phyloP scores from a whole-genome alignment of 2,797 vertebrate genomes.

The Siniperca undulata region DNA sequence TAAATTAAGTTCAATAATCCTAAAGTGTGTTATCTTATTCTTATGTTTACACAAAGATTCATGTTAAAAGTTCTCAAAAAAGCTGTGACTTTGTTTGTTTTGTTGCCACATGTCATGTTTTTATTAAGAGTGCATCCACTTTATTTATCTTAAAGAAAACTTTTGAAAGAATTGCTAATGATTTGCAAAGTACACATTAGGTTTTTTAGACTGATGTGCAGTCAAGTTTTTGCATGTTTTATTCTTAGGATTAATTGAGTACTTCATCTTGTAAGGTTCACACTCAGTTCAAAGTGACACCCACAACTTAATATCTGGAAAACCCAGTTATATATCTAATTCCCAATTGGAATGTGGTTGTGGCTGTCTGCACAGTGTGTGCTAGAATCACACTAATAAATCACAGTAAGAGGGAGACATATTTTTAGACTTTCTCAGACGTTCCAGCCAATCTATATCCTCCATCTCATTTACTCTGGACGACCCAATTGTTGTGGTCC shows the following conservation, averaged over 20 bases:
- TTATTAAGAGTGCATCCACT: neutral
- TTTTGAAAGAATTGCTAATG: neutral
- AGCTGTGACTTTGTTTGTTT: neutral
- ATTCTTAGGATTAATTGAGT: neutral
- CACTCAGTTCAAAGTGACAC: conserved; percentile 20
- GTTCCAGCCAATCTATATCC: conserved; percentile 13
- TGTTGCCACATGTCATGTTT: neutral
- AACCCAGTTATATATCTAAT: conserved; percentile 12
- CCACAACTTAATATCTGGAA: conserved; percentile 13
- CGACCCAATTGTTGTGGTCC: conserved; percentile 21
- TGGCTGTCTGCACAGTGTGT: conserved; percentile 34
- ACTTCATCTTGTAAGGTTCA: conserved; percentile 5
- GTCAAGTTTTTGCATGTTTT: neutral
- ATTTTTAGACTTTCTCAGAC: conserved; percentile 30
- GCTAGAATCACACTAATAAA: conserved; percentile 39
- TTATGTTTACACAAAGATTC: conserved; percentile 4
- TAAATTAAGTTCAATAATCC: neutral
- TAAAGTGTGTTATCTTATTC: neutral
- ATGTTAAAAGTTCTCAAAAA: neutral
- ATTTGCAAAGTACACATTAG: neutral
- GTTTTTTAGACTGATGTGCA: neutral
- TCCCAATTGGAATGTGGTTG: conserved; percentile 2
- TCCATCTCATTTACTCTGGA: conserved; percentile 43
- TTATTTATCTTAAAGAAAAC: conserved; percentile 2
- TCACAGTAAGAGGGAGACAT: conserved; percentile 17